Percentiles rank a stretch among this genome's conserved stretches.
These are phyloP conservation scores for Cosmia pyralina DNA, from an alignment of 2,888 invertebrate species.

Conservation along the genomic window DNA sequence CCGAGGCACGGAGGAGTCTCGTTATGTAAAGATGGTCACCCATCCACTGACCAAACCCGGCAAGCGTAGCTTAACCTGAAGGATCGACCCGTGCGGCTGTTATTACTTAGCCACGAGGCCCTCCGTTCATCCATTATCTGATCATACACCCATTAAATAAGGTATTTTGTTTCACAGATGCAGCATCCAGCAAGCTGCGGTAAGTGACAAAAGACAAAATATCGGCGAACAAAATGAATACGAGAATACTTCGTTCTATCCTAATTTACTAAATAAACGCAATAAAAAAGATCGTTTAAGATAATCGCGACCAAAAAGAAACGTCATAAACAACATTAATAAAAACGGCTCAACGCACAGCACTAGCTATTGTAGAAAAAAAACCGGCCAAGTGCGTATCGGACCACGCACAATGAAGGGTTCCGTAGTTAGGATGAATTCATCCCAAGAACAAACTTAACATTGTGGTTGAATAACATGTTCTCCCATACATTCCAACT, in stretches of 20 bases:
- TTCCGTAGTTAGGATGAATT: too few species aligned
- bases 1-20: too few species aligned
- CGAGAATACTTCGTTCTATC: slow-evolving; percentile 28
- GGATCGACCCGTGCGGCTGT: too few species aligned
- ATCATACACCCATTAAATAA: slow-evolving; percentile 43
- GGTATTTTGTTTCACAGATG: slow-evolving; percentile 25
- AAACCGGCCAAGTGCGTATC: too few species aligned
- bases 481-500: too few species aligned
- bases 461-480: too few species aligned
- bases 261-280: slow-evolving; percentile 65
- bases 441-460: too few species aligned
- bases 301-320: slow-evolving; percentile 63
- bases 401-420: too few species aligned
- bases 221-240: slow-evolving; percentile 34
- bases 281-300: slow-evolving; percentile 65
- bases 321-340: slow-evolving; percentile 76
- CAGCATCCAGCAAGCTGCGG: slow-evolving; percentile 1
- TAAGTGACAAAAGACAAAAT: slow-evolving; percentile 26
- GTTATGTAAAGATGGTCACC: too few species aligned
- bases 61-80: too few species aligned
- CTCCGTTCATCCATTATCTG: slow-evolving; percentile 41
- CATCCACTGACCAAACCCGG: too few species aligned
- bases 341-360: slow-evolving; percentile 69
- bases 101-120: too few species aligned
- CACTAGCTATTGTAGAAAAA: slow-evolving; percentile 63